Conservation (phyloP, 2,797 vertebrate species). For the Alfaro cultratus region DNA sequence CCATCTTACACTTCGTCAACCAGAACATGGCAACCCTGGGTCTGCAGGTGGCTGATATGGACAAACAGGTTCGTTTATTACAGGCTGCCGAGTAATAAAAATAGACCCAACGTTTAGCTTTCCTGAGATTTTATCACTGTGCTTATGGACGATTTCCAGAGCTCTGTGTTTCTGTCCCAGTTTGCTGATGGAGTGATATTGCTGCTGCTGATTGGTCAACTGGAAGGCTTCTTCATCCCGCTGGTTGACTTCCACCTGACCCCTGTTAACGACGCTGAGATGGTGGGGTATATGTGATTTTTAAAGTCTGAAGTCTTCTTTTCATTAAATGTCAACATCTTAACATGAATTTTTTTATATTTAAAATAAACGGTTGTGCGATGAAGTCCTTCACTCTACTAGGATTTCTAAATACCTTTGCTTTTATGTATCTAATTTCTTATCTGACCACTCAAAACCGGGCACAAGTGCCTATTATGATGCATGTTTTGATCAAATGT, state of each 20-base stretch:
- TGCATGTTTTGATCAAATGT: slow-evolving; percentile 35
- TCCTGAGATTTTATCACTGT: slow-evolving; percentile 12
- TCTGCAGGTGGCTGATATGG: slow-evolving; percentile 85
- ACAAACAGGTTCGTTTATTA: slow-evolving; percentile 78
- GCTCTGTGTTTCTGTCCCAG: slow-evolving; percentile 68
- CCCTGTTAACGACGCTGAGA: slow-evolving; percentile 83
- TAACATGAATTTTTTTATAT: neutral
- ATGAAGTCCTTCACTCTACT: neutral
- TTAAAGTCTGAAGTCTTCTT: neutral
- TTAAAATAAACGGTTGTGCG: neutral
- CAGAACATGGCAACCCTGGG: slow-evolving; percentile 85
- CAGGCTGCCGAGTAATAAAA: neutral
- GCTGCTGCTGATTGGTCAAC: slow-evolving; percentile 91
- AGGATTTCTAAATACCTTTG: neutral
- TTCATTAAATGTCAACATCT: neutral
- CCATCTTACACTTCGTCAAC: slow-evolving; percentile 89
- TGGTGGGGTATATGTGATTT: slow-evolving; percentile 74
- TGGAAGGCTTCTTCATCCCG: slow-evolving; percentile 92
- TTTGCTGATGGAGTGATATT: slow-evolving; percentile 95
- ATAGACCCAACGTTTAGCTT: slow-evolving; percentile 7
- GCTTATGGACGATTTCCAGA: neutral
- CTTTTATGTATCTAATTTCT: slow-evolving; percentile 16
- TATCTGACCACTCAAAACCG: slow-evolving; percentile 18
- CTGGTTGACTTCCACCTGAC: slow-evolving; percentile 87
- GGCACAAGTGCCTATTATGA: slow-evolving; percentile 23